A percentile compares a stretch with the other conserved stretches of the same genome.
Conservation (phyloP, 2,888 invertebrate genomes). For the Melinopterus prodromus region DNA sequence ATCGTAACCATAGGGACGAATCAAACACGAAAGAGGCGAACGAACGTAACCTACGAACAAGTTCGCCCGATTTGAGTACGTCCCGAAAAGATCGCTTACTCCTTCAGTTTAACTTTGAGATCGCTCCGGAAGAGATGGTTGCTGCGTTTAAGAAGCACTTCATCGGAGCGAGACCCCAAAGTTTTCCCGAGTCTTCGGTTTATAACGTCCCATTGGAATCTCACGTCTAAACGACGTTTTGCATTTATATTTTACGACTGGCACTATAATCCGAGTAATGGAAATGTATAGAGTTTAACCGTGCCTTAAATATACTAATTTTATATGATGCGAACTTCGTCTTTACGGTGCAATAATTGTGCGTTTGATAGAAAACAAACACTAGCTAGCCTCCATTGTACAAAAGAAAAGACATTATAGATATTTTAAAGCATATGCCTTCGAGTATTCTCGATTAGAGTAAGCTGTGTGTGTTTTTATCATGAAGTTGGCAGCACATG, state of each 20-base stretch:
- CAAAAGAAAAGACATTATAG: slow-evolving; percentile 23
- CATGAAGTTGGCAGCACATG: too few species aligned
- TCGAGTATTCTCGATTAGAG: neutral
- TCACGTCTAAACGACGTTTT: slow-evolving; percentile 60
- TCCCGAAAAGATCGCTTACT: slow-evolving; percentile 59
- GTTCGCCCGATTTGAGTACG: slow-evolving; percentile 68
- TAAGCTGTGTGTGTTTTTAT: neutral
- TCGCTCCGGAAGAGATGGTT: slow-evolving; percentile 62
- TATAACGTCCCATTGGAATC: slow-evolving; percentile 68
- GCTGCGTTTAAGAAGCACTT: slow-evolving; percentile 61
- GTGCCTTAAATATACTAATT: slow-evolving; percentile 17
- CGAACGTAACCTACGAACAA: slow-evolving; percentile 67
- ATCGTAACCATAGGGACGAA: slow-evolving; percentile 62
- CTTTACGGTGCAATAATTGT: slow-evolving; percentile 4
- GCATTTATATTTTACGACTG: slow-evolving; percentile 11
- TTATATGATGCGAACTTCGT: neutral
- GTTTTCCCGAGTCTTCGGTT: slow-evolving; percentile 63
- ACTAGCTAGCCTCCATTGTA: slow-evolving; percentile 12
- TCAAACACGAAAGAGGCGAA: slow-evolving; percentile 53
- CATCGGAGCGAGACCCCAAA: slow-evolving; percentile 63
- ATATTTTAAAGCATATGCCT: slow-evolving; percentile 8
- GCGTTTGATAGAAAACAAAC: neutral
- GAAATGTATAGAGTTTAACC: neutral
- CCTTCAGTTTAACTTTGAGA: slow-evolving; percentile 62
- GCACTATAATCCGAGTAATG: slow-evolving; percentile 6